Base-by-base conservation (phyloP, 1,140 invertebrate genomes). In the Plectus sambesii region DNA sequence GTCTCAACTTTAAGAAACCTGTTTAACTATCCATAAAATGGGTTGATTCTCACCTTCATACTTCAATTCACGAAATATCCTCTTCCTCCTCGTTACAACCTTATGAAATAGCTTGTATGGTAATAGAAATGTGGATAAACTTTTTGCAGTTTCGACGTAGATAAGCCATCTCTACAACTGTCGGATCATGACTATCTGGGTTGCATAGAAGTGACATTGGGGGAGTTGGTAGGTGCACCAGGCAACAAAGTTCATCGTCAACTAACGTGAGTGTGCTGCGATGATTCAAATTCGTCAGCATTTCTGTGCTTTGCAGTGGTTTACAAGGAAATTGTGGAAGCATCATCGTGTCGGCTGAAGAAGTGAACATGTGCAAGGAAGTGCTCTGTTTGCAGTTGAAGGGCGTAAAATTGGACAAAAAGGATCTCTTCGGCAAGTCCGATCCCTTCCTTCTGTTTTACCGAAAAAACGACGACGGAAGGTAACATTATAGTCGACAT, bases 371-470 rank as follows among this genome's bases (percentile, higher is more conserved):
- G 23, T 72, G 68, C 45, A n/a, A n/a, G n/a, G 75, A 78, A 64
- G 61, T 71, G 36, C 59, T 75, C 5, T 64, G 66, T 12, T 56
- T 79, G 38, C 69, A 75, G 19, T 62, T 76, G 36, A 66, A 62
- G 60, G 77, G 66, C 5, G 59, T 56, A 26, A 70, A 73, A 9
- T 52, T 79, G 38, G 74, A 77, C 49, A 75, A 76, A 55, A 77
- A 76, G 53, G 74, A 76, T 54, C 74, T 72, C 36, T 76, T 78
- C 58, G 73, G 75, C 33, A 76, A 77, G 59, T 74, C 73, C 29
- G 76, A 77, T 60, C 75, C 77, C 3, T 78, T 75, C 61, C 55
- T 79, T 17, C 64, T 72, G 23, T 74, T 78, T 56, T 70, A 70
- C 44, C 62, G 73, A 46, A 55, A 62, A 15, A 72, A 74, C 56